Evolutionary conservation across 2,888 invertebrate species (phyloP).

Genomic region (Nasonovia ribisnigri): DNA sequence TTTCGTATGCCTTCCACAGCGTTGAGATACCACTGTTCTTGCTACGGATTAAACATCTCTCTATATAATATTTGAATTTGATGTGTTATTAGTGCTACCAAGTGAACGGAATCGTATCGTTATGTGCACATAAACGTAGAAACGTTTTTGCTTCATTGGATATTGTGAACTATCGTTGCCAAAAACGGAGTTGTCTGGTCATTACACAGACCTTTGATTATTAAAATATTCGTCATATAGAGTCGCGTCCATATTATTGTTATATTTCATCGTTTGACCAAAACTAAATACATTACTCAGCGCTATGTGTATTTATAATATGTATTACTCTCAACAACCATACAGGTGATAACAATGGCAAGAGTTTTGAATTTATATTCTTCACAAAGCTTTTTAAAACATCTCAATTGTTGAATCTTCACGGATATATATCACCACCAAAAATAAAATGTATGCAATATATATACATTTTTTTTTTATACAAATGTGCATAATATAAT

Average conservation of each 20-base stretch:
- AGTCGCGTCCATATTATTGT: background rate
- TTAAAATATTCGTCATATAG: background rate
- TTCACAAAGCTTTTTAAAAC: constrained; percentile 5
- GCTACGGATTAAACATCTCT: background rate
- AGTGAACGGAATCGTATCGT: background rate
- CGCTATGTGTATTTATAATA: background rate
- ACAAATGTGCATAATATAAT: background rate
- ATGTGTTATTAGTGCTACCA: background rate
- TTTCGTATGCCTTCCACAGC: no score
- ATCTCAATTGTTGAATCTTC: constrained; percentile 2
- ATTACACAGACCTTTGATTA: background rate
- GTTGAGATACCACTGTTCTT: no score
- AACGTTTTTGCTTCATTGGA: background rate
- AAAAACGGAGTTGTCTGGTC: background rate
- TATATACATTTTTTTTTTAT: background rate
- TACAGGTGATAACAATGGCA: background rate
- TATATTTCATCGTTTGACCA: background rate
- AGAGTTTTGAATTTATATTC: constrained; percentile 8
- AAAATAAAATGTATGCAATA: background rate
- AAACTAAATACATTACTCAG: background rate
- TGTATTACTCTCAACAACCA: background rate
- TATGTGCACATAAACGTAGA: background rate
- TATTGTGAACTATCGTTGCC: background rate
- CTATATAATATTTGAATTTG: no score
- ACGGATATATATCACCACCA: background rate